Evolutionary conservation across 2,888 invertebrate species (phyloP), one percentile per base, ranked within the genome.

Genomic region (Scaptomyza parva): DNA sequence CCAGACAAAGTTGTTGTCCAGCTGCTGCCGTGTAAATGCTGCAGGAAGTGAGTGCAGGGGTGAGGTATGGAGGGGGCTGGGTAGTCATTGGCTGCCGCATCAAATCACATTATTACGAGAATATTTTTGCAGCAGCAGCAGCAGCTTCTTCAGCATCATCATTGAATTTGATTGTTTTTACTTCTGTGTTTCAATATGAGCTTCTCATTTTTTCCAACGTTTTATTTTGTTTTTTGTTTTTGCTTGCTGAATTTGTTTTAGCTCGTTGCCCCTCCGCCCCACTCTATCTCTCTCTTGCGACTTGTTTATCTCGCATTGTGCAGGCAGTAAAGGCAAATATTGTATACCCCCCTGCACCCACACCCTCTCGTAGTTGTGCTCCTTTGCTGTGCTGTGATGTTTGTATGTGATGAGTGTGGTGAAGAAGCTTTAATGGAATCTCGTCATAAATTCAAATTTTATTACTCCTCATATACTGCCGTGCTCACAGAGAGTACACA

Each of bases 371-470:
- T 17, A 30, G 43, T 39, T 61, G 30, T 20, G n/a, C 52, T 33
- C 35, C 28, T 47, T 33, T 55, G 33, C 30, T 24, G 22, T 12
- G 30, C n/a, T n/a, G n/a, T n/a, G n/a, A n/a, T 30, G 12, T 30
- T n/a, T 28, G 61, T 62, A 60, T 64, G 61, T 64, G 73, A 54
- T 57, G 67, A 70, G 78, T 81, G 87, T 82, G 82, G 85, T 73
- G 80, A 88, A 88, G 88, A 84, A 88, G 84, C 86, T 89, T 90
- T 90, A 90, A 90, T 90, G 90, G 90, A 90, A 89, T 89, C 89
- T 88, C 83, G 90, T 88, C 90, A 90, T 90, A 90, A 90, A 90
- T 90, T 90, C 83, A 79, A 80, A 79, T 88, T 90, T 90, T 90
- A 90, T 90, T 88, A 76, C 86, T 77, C 75, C 82, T 76, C 86